These are phyloP conservation scores for Channa argus DNA, from an alignment of 2,113 vertebrate species.

Conservation along the genomic window DNA sequence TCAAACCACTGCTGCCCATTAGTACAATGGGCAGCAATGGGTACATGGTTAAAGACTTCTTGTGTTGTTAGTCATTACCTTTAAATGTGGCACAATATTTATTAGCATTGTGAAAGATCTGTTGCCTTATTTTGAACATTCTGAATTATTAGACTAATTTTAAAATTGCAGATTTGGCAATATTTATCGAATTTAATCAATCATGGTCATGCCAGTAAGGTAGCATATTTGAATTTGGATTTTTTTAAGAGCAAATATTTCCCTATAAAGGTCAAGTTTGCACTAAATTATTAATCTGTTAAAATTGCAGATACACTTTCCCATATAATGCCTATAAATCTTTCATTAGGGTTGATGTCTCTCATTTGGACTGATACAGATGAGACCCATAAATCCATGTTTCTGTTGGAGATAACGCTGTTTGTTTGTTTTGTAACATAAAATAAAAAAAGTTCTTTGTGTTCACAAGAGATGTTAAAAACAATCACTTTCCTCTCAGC, in stretches of 20 bases:
- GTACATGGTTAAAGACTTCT: too few species aligned
- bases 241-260: background rate
- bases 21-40: too few species aligned
- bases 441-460: constrained; percentile 58
- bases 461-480: constrained; percentile 49
- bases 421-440: constrained; percentile 58
- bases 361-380: constrained; percentile 52
- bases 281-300: background rate
- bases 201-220: background rate
- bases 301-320: constrained; percentile 40
- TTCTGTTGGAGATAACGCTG: constrained; percentile 63
- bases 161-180: too few species aligned
- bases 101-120: too few species aligned
- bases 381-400: constrained; percentile 54
- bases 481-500: constrained; percentile 58
- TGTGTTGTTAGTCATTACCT: too few species aligned
- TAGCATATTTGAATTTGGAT: background rate
- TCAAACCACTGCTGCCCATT: background rate
- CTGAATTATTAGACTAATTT: background rate
- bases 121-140: background rate
- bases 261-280: constrained; percentile 1
- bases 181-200: too few species aligned
- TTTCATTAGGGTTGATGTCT: constrained; percentile 65
- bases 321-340: constrained; percentile 41
- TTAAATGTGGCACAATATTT: too few species aligned